Conservation (phyloP, 2,888 invertebrate species). For the Nymphalis urticae region DNA sequence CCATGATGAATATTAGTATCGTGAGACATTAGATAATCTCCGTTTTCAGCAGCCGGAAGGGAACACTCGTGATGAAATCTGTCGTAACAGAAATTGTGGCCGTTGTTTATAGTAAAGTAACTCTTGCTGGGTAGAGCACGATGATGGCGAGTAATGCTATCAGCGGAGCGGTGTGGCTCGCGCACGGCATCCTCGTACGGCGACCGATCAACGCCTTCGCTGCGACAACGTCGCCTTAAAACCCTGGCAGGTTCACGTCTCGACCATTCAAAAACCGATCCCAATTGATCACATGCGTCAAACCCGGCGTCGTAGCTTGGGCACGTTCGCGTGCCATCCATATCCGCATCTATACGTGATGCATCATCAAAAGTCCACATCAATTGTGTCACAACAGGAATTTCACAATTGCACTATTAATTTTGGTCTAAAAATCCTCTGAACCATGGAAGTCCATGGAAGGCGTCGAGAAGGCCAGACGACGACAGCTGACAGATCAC, state of each 20-base stretch:
- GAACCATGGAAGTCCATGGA: slow-evolving; percentile 59
- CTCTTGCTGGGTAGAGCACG: slow-evolving; percentile 65
- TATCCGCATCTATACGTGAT: slow-evolving; percentile 67
- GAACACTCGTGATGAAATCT: slow-evolving; percentile 68
- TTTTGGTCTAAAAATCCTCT: slow-evolving; percentile 63
- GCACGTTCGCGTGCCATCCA: slow-evolving; percentile 74
- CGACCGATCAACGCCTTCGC: slow-evolving; percentile 76
- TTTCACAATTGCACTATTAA: slow-evolving; percentile 72
- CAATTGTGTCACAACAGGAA: slow-evolving; percentile 56
- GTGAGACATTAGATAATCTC: slow-evolving; percentile 73
- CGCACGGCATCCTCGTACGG: slow-evolving; percentile 74
- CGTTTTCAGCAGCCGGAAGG: slow-evolving; percentile 69
- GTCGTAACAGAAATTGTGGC: slow-evolving; percentile 51
- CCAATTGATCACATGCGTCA: slow-evolving; percentile 73
- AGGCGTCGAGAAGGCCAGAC: slow-evolving; percentile 66
- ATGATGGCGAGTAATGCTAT: slow-evolving; percentile 55
- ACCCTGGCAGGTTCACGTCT: slow-evolving; percentile 69
- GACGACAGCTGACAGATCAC: slow-evolving; percentile 74
- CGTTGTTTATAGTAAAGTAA: slow-evolving; percentile 66
- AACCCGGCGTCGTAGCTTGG: slow-evolving; percentile 75
- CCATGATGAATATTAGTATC: slow-evolving; percentile 61
- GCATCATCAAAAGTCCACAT: slow-evolving; percentile 74
- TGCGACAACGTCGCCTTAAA: slow-evolving; percentile 75
- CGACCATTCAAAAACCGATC: slow-evolving; percentile 69
- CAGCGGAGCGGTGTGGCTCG: slow-evolving; percentile 60